A percentile compares a stretch with the other conserved stretches of the same genome.
Evolutionary conservation across 2,888 invertebrate species (phyloP).

Genomic region (Alviniconcha strummeri): DNA sequence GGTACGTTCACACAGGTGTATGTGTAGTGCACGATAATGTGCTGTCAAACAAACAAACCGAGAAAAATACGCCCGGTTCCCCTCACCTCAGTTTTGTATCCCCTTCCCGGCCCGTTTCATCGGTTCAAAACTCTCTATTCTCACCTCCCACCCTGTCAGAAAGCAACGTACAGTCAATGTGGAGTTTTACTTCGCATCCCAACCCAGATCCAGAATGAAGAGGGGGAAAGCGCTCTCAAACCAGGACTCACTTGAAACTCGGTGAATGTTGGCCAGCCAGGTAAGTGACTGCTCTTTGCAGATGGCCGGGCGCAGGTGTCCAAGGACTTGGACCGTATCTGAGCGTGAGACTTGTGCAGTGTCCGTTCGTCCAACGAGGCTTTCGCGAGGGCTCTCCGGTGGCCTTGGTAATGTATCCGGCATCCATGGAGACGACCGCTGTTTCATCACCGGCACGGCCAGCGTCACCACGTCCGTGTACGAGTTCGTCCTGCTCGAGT

Average conservation of each 20-base stretch:
- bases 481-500: slow-evolving; percentile 30
- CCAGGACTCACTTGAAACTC: slow-evolving; percentile 38
- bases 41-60: too few species aligned
- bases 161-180: too few species aligned
- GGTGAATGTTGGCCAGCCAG: slow-evolving; percentile 36
- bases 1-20: too few species aligned
- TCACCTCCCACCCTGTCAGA: too few species aligned
- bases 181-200: too few species aligned
- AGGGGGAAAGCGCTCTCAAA: not conserved
- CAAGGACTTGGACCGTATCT: slow-evolving; percentile 65
- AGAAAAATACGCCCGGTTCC: too few species aligned
- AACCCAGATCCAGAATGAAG: too few species aligned
- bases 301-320: slow-evolving; percentile 56
- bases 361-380: slow-evolving; percentile 57
- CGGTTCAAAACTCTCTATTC: too few species aligned
- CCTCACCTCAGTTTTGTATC: too few species aligned
- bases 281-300: slow-evolving; percentile 21
- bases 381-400: slow-evolving; percentile 44
- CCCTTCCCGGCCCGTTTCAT: too few species aligned
- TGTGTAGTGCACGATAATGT: too few species aligned
- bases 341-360: slow-evolving; percentile 50
- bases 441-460: slow-evolving; percentile 63
- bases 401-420: slow-evolving; percentile 47
- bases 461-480: slow-evolving; percentile 64
- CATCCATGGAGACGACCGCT: slow-evolving; percentile 67